Conservation (phyloP, 2,113 vertebrate species). For the Vimba vimba region DNA sequence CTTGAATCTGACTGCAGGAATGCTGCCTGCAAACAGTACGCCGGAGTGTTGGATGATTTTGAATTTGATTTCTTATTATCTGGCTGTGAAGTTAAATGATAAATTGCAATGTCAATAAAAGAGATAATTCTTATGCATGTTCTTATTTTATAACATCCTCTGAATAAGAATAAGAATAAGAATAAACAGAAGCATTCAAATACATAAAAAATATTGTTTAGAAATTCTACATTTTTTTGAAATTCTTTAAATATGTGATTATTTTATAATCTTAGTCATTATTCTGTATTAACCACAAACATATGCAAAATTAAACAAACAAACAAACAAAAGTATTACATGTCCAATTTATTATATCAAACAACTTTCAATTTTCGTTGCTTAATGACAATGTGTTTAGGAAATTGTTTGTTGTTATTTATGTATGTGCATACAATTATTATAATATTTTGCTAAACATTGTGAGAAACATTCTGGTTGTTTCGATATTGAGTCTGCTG, state of each 20-base stretch:
- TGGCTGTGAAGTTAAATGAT: constrained; percentile 21
- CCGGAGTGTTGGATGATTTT: constrained; percentile 49
- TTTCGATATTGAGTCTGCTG: not conserved
- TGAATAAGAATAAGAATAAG: not conserved
- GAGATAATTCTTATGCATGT: not conserved
- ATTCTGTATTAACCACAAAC: not conserved
- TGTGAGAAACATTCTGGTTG: not conserved
- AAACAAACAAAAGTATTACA: not conserved
- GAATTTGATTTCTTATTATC: not conserved
- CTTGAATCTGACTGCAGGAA: constrained; percentile 35
- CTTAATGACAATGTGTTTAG: not conserved
- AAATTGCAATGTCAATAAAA: not conserved
- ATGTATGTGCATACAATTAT: not conserved
- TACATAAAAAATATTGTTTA: not conserved
- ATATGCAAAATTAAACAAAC: not conserved
- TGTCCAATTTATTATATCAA: not conserved
- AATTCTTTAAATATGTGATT: not conserved
- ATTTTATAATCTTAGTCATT: not conserved
- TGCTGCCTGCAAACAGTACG: constrained; percentile 39
- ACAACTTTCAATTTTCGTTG: not conserved
- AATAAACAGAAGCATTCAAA: not conserved
- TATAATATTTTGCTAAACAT: not conserved
- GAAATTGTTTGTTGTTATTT: not conserved
- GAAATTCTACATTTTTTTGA: not conserved
- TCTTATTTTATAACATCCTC: not conserved